Conservation (phyloP, 2,888 invertebrate species). For the Ptycholaimellus sp. region DNA sequence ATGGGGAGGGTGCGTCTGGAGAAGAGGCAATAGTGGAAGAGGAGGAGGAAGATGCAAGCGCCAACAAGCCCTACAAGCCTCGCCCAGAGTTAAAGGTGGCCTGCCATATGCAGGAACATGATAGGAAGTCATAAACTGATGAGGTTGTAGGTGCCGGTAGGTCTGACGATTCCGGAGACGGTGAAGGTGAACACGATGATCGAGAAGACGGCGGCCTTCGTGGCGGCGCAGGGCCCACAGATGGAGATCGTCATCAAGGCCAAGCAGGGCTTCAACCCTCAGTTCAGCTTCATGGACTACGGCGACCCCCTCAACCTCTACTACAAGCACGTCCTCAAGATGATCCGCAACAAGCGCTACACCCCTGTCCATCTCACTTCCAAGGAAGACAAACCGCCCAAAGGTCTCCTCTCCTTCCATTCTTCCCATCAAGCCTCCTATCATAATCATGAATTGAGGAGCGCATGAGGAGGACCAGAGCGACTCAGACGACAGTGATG, state of each 20-base stretch:
- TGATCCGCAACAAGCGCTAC: conserved; percentile 28
- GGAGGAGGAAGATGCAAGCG: too few relatives aligned
- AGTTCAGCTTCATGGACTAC: conserved; percentile 73
- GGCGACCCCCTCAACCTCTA: conserved; percentile 60
- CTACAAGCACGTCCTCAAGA: conserved; percentile 43
- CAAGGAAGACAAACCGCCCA: conserved; percentile 1
- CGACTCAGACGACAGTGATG: conserved; percentile 14
- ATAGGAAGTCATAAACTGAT: too few relatives aligned
- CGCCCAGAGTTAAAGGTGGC: too few relatives aligned
- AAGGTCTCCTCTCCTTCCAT: not conserved
- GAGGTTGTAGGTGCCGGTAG: conserved; percentile 14
- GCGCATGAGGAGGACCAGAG: conserved; percentile 4
- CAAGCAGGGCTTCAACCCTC: conserved; percentile 46
- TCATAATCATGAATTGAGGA: not conserved
- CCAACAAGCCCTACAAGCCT: too few relatives aligned
- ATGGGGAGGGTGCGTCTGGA: too few relatives aligned
- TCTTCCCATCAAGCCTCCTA: too few relatives aligned
- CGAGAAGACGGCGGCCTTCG: conserved; percentile 49
- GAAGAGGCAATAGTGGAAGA: too few relatives aligned
- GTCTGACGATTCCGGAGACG: conserved; percentile 15
- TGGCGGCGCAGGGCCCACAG: conserved; percentile 58
- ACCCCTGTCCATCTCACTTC: conserved; percentile 11
- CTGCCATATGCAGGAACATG: too few relatives aligned
- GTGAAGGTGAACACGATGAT: conserved; percentile 41
- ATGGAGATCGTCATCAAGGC: conserved; percentile 97